A percentile compares a stretch with the other conserved stretches of the same genome.
Evolutionary conservation across 2,113 vertebrate species (phyloP).

Genomic region (Oreochromis spilurus): DNA sequence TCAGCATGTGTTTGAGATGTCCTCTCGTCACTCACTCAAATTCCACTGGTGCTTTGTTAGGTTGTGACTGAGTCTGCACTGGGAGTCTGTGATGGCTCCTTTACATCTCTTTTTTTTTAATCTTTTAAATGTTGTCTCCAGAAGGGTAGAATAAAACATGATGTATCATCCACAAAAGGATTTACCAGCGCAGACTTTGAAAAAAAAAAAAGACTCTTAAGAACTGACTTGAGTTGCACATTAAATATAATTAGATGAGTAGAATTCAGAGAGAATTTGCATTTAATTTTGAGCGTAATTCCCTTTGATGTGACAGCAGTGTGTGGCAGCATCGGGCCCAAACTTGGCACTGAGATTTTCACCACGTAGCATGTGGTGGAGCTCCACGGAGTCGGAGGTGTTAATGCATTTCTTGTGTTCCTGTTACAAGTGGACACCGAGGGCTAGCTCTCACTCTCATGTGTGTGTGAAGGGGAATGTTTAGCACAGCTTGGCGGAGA

Average conservation of each 20-base stretch:
- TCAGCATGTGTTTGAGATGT: constrained; percentile 27
- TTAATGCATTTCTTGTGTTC: constrained; percentile 71
- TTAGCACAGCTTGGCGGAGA: constrained; percentile 35
- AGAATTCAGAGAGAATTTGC: constrained; percentile 30
- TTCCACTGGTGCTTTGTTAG: constrained; percentile 25
- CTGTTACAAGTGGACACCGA: constrained; percentile 48
- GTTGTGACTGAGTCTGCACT: background rate
- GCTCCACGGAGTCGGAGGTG: constrained; percentile 26
- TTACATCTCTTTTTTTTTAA: constrained; percentile 32
- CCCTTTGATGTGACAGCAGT: constrained; percentile 27
- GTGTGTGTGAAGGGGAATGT: constrained; percentile 50
- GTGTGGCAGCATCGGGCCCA: background rate
- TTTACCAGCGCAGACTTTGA: constrained; percentile 5
- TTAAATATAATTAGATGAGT: constrained; percentile 52
- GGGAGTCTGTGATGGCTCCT: constrained; percentile 5
- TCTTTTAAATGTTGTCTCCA: constrained; percentile 42
- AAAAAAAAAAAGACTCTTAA: background rate
- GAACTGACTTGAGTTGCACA: background rate
- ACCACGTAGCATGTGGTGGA: background rate
- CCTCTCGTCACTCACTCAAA: constrained; percentile 19
- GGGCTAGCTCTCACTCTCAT: constrained; percentile 17
- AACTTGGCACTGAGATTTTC: constrained; percentile 23
- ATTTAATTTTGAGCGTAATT: constrained; percentile 33
- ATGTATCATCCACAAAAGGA: constrained; percentile 23
- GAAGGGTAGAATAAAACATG: constrained; percentile 47